These are phyloP conservation scores for Patiria miniata DNA, from an alignment of 35 echinoderm and acorn worm genomes.

Conservation along the genomic window DNA sequence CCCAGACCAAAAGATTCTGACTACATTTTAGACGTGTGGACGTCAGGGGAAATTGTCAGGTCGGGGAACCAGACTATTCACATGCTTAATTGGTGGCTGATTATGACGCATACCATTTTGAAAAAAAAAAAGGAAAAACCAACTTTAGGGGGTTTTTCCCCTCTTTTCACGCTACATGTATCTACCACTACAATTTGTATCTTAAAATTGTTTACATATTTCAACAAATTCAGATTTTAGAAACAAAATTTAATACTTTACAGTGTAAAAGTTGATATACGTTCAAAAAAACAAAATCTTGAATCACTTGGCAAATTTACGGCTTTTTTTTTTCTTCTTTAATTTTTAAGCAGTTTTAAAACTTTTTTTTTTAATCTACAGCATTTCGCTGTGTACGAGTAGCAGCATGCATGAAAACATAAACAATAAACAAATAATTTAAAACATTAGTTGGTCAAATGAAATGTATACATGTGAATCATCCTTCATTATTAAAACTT, in stretches of 20 bases:
- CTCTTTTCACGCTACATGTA: no score
- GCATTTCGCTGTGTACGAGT: neutral
- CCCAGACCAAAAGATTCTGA: no score
- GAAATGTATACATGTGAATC: neutral
- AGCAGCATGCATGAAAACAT: neutral
- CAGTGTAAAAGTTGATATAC: neutral
- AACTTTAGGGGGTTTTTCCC: no score
- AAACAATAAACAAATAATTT: slow-evolving; percentile 19
- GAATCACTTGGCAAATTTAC: slow-evolving; percentile 25
- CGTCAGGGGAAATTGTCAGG: no score
- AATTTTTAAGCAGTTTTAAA: neutral
- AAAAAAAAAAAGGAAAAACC: no score
- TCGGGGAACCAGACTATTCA: no score
- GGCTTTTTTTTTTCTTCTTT: neutral
- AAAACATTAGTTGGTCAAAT: neutral
- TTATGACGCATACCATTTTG: no score
- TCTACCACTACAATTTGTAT: neutral
- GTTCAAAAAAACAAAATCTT: neutral
- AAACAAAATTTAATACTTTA: neutral
- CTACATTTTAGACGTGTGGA: no score
- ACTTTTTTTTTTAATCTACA: neutral
- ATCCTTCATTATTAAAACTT: neutral
- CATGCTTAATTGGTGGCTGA: no score
- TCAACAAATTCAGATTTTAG: neutral
- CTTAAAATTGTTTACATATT: slow-evolving; percentile 13